Evolutionary conservation across 1,140 invertebrate species (phyloP), one percentile per base, ranked within the genome.

Genomic region (Radopholus similis): DNA sequence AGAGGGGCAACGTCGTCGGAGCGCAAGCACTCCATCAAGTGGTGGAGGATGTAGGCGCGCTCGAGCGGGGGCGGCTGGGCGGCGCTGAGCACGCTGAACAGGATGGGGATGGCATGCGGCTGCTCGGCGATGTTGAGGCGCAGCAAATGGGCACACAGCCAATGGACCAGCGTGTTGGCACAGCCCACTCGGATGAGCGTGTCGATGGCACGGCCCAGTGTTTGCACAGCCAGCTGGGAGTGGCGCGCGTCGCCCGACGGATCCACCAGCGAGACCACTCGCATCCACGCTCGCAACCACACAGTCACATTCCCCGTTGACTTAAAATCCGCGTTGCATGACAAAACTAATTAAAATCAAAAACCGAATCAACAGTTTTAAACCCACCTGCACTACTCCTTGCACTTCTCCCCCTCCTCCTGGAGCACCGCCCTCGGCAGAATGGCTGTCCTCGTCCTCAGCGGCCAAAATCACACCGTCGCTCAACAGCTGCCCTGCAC

Each of bases 211-310:
- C 64, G 73, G 28, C 70, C 38, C 28, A 67, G 35, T 58, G 74
- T 76, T 76, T 76, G 74, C 6, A 76, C 76, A 74, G 76, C 66
- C 18, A 42, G 26, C 54, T 77, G 59, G 4, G 59, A 49, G 38
- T 74, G 59, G n/a, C 49, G 38, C n/a, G 38, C 26, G 32, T 78
- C 56, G 15, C 21, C 32, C 21, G 11, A 11, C 6, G 74, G 44
- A 40, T 75, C 73, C 38, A 76, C 71, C 34, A 76, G 38, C 54
- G 56, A 68, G 18, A 76, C 59, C 13, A 76, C 40, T 21, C 74
- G 72, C 71, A 78, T 78, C 74, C 74, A 76, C 38, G 42, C 38
- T 18, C 74, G 76, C 18, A 78, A 49, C 74, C 74, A 76, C 34
- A 53, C 37, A 3, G 34, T 44, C n/a, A 64, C 44, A 47, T 75